Evolutionary conservation across 1,140 invertebrate genomes (phyloP).

Genomic region (Anoplophora glabripennis): DNA sequence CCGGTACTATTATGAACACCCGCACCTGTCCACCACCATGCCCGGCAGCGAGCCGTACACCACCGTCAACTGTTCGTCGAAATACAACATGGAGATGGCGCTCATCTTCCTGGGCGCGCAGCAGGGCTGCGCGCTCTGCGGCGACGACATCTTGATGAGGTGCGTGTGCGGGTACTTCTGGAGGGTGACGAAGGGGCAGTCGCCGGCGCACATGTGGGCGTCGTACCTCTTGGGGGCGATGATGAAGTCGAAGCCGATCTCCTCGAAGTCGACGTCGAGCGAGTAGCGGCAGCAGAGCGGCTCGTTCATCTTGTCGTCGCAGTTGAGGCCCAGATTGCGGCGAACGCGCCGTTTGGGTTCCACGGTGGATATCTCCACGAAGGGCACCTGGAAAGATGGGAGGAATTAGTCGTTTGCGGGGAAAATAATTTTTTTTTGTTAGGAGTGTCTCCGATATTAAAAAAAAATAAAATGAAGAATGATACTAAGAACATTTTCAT

Average conservation of each 20-base stretch:
- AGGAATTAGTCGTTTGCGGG: no score
- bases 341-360: conserved; percentile 62
- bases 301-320: conserved; percentile 74
- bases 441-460: no score
- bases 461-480: no score
- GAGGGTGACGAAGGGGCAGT: conserved; percentile 87
- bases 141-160: conserved; percentile 72
- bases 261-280: conserved; percentile 91
- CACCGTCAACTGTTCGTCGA: conserved; percentile 84
- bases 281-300: conserved; percentile 85
- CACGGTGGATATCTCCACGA: conserved; percentile 73
- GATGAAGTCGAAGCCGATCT: conserved; percentile 98
- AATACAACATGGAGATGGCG: conserved; percentile 90
- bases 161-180: conserved; percentile 93
- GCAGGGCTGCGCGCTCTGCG: conserved; percentile 76
- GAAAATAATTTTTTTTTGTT: no score
- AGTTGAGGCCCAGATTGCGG: conserved; percentile 74
- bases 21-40: conserved; percentile 92
- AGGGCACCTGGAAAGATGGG: conserved; percentile 64
- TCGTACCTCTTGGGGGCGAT: conserved; percentile 94
- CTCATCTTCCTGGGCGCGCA: conserved; percentile 87
- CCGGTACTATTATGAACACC: conserved; percentile 69
- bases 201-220: conserved; percentile 94
- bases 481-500: no score
- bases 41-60: conserved; percentile 84